Base-by-base conservation (phyloP, 2,113 vertebrate species). In the Oncorhynchus clarkii region DNA sequence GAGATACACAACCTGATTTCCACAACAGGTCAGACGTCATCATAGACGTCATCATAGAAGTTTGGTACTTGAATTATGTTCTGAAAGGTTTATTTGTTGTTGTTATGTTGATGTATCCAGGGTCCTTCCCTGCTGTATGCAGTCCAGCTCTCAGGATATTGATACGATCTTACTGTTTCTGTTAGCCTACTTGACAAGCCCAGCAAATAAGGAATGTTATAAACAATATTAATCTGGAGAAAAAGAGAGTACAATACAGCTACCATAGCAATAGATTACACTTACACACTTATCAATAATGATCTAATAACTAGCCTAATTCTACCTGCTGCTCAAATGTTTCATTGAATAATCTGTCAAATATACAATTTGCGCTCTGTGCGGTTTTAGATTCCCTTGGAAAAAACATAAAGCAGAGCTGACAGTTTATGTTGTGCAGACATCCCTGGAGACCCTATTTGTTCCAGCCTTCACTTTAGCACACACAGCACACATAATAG, bases 231-330 rank as follows among this genome's bases (percentile, higher is more conserved):
- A 27, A 22, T 49, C 62, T 74, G 34, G 13, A 78, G 49, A 57
- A 57, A 79, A 62, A 3, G 2, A 12, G 31, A 27, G 48, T 48
- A 60, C 60, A 69, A 34, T 49, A 71, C 59, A 72, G 72, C 77
- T 86, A 74, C 59, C 82, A 76, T 89, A 82, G 82, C 87, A 87
- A 86, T 81, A 70, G 74, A 67, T 79, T 64, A 60, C 0, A 68
- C 39, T n/a, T n/a, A n/a, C n/a, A n/a, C n/a, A n/a, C n/a, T 16
- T 9, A 22, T 62, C 59, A 22, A 22, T 62, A 24, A 62, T 62
- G 13, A 54, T 54, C 14, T 54, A 54, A 18, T 54, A 54, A 5
- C 51, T 54, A 14, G 16, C 51, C 51, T 54, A 54, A 54, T 62
- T 62, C 59, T 24, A 62, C 16, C n/a, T 62, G 59, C 59, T n/a